Conservation (phyloP, 2,888 invertebrate genomes). For the Balanococcus diminutus region DNA sequence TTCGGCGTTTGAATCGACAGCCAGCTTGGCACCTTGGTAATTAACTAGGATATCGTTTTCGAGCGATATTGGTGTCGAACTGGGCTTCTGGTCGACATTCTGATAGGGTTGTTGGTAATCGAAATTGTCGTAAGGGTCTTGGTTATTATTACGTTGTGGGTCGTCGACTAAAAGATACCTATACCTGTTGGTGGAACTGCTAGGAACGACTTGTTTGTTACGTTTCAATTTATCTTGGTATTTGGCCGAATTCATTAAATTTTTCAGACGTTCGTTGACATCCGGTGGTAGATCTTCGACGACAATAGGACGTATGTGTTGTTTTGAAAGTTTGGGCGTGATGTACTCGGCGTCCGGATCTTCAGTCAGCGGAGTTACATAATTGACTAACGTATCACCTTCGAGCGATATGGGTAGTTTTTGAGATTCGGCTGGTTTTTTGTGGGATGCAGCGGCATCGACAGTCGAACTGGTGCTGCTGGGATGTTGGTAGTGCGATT, state of each 20-base stretch:
- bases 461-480: slow-evolving; percentile 57
- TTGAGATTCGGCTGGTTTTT: slow-evolving; percentile 41
- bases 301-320: slow-evolving; percentile 58
- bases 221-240: neutral
- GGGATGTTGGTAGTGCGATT: slow-evolving; percentile 37
- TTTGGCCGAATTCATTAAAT: slow-evolving; percentile 29
- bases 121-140: neutral
- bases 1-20: slow-evolving; percentile 71
- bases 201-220: neutral
- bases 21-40: slow-evolving; percentile 70
- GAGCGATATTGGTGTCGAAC: slow-evolving; percentile 46
- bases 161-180: slow-evolving; percentile 27
- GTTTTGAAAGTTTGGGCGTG: slow-evolving; percentile 60
- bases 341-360: slow-evolving; percentile 74
- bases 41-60: slow-evolving; percentile 71
- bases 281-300: slow-evolving; percentile 48
- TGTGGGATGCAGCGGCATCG: slow-evolving; percentile 56
- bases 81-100: neutral
- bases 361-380: slow-evolving; percentile 70
- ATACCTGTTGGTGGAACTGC: neutral
- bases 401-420: slow-evolving; percentile 48
- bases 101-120: slow-evolving; percentile 38
- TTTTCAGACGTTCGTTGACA: slow-evolving; percentile 45
- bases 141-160: neutral
- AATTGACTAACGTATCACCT: slow-evolving; percentile 73